Base-by-base conservation (phyloP, 2,113 vertebrate genomes). In the Alaudala cheleensis region DNA sequence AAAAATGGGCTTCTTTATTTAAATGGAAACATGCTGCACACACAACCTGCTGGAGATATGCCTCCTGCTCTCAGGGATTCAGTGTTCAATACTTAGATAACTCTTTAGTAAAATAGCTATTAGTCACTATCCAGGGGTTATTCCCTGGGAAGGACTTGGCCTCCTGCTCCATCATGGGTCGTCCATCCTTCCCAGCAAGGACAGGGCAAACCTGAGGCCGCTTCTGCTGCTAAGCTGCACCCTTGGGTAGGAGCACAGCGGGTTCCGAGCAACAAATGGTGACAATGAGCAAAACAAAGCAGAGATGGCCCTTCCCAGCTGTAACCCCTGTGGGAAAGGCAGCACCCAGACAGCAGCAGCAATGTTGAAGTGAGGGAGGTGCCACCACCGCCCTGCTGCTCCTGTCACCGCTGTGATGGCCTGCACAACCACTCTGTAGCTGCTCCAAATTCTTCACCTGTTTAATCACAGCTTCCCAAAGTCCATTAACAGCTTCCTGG, bases 221-320 rank as follows among this genome's bases (percentile, higher is more conserved):
- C 14, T 28, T 24, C 24, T 56, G 14, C 37, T 73, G 50, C 50
- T 40, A 37, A 12, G 5, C 12, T 54, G 44, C 44, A 26, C 10
- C 7, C 40, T 42, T 47, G 28, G 12, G 10, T 5, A n/a, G 23
- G 65, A 77, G 16, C 20, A 33, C 10, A 56, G 26, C 19, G 51
- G 14, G 8, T 40, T 54, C 10, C 2, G 3, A 1, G 2, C 17
- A 24, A 20, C 14, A 54, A n/a, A 28, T 1, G 0, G 29, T 2
- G 2, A 64, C 12, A 84, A 12, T 12, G 24, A 72, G 58, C 1
- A 29, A 79, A 81, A 40, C 6, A 64, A 66, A 77, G 12, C 2
- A 49, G 40, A 15, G 16, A 11, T 0, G 8, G 26, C 31, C 10
- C 40, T 94, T 71, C 16, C 65, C 23, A 83, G 11, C 24, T 56